Base-by-base conservation (phyloP, 2,797 vertebrate genomes). In the Micromesistius poutassou region DNA sequence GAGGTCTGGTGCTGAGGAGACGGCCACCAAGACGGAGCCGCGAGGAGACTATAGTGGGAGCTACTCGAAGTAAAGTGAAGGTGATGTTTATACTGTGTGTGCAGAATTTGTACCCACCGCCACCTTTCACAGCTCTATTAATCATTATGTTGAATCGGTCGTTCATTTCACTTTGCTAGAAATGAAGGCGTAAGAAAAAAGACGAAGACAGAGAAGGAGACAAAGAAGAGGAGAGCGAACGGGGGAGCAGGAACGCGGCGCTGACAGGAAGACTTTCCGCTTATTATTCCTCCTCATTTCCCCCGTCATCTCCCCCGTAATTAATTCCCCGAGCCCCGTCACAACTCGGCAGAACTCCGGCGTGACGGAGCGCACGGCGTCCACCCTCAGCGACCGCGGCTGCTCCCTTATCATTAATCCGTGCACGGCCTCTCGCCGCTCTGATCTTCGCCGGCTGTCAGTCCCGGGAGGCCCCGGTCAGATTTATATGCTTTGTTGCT, bases 211-310 rank as follows among this genome's bases (percentile, higher is more conserved):
- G 40, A 72, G 71, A 76, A 75, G 50, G 73, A 73, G 30, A 77
- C 66, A 62, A 6, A 9, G 66, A 71, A 28, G 77, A 74, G 75
- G 30, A 62, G 31, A 62, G 76, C 81, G 68, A 77, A 77, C 72
- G 55, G 55, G 22, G 25, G 74, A 77, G 6, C 75, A 78, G 40
- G 68, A 77, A 30, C 74, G 46, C 71, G 70, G 55, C 71, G 9
- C 62, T 66, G 62, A 55, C 30, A 31, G 73, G 79, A 83, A 78
- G 73, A 33, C 28, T 8, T 14, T 6, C 46, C 75, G 80, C 79
- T 84, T 81, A 80, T 86, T 82, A 84, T 88, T 81, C 78, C 75
- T 66, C 73, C 83, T 80, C 82, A 77, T 81, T 87, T 86, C 77
- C 70, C 50, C 30, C 0, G 77, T 85, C 83, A 86, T 84, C 13